Evolutionary conservation across 2,888 invertebrate genomes (phyloP), one percentile per base, ranked within the genome.

Genomic region (Zeuzera pyrina): DNA sequence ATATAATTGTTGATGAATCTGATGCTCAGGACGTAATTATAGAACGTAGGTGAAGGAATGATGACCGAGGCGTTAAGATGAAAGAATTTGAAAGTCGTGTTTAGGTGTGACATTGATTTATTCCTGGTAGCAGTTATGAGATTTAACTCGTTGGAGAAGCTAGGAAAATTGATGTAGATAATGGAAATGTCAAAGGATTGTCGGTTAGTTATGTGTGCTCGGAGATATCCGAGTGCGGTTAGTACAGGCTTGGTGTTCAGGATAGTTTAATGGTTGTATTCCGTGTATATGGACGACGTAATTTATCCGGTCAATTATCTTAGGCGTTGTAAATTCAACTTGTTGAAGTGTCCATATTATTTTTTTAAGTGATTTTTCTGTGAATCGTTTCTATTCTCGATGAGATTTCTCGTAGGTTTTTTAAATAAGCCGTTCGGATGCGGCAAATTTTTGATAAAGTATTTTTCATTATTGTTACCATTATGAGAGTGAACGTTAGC

Each of bases 271-370:
- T 56, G 65, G 61, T 64, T 61, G 64, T 65, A 57, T 45, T 49
- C n/a, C 38, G 51, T 52, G 54, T 47, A 52, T 49, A 57, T 57
- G 52, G 49, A 39, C 40, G 47, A 49, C 47, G 70, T 65, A 53
- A 59, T n/a, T n/a, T 68, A 64, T 57, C 60, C 72, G 68, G 81
- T 81, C 81, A 79, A 81, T 79, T 81, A 79, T 57, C 42, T 55
- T n/a, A n/a, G n/a, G n/a, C 58, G n/a, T 60, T 55, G 54, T 58
- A 49, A 47, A 28, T 28, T 49, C 48, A 33, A 45, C 44, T 50
- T 45, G 62, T 69, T 67, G 58, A 69, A 62, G 68, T 67, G 77
- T 74, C 77, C 76, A 76, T 69, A 64, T 72, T 73, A 71, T 63
- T 73, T 68, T 66, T 67, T 65, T 66, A 69, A 64, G 61, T 65